A percentile compares a stretch with the other conserved stretches of the same genome.
These are phyloP conservation scores for Theristicus caerulescens DNA, from an alignment of 2,113 vertebrate genomes.

Conservation along the genomic window DNA sequence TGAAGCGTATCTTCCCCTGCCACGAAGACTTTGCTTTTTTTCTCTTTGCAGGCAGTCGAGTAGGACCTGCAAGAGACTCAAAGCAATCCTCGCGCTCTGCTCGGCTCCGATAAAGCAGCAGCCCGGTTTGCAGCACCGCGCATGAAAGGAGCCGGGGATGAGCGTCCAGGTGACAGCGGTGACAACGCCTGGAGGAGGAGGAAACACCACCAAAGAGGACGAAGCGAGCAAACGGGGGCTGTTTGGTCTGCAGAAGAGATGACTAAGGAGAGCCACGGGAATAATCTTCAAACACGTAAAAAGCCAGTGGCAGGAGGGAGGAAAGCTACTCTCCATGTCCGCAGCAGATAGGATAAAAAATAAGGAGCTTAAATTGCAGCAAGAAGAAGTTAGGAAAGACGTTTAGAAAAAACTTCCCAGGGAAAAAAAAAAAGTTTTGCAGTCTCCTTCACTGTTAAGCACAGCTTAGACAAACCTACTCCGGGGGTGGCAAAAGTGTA, in stretches of 20 bases:
- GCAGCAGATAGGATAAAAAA: background rate
- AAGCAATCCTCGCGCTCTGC: background rate
- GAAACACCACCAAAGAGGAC: background rate
- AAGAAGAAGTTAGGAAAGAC: background rate
- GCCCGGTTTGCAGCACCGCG: background rate
- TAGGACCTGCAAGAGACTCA: background rate
- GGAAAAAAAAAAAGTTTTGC: background rate
- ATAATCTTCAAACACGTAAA: background rate
- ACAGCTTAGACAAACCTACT: background rate
- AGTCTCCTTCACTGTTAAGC: background rate
- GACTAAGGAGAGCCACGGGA: background rate
- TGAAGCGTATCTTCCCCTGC: background rate
- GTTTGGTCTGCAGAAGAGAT: background rate
- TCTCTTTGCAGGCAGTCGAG: background rate
- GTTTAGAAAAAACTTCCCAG: background rate
- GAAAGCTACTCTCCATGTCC: background rate
- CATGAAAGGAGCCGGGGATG: background rate
- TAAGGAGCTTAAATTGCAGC: background rate
- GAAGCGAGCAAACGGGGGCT: background rate
- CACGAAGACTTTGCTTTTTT: background rate
- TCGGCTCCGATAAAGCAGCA: background rate
- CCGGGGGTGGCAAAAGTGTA: background rate
- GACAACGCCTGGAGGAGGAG: background rate
- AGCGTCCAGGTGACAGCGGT: background rate
- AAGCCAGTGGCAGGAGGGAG: background rate